These are phyloP conservation scores for Acrobasis suavella DNA, from an alignment of 2,888 invertebrate species.

Conservation along the genomic window DNA sequence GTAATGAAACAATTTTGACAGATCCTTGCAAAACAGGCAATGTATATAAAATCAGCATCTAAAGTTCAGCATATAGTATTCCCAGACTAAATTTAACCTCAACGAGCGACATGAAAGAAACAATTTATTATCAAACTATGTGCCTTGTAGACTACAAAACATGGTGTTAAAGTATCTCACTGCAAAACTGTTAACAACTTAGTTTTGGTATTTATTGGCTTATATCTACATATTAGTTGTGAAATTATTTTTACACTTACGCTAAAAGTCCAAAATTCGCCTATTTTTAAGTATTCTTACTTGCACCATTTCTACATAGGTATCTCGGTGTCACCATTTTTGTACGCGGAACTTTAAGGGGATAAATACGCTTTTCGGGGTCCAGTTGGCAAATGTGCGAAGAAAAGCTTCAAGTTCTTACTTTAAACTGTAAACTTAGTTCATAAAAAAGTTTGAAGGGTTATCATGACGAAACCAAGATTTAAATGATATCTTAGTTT, in stretches of 20 bases:
- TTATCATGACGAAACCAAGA: no score
- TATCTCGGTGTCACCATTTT: constrained; percentile 10
- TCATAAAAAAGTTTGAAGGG: no score
- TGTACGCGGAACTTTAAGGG: constrained; percentile 13
- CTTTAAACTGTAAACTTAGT: no score
- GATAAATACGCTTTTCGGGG: no score
- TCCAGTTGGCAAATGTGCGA: no score
- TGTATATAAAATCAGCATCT: no score
- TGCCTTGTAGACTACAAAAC: constrained; percentile 37
- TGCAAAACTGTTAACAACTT: constrained; percentile 45
- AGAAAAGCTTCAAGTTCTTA: no score
- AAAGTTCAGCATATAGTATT: no score
- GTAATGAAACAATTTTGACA: no score
- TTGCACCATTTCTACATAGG: constrained; percentile 21
- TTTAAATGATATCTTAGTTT: no score
- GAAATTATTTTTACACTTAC: constrained; percentile 31
- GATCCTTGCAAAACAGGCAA: no score
- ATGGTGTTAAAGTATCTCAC: constrained; percentile 22
- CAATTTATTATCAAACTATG: constrained; percentile 27
- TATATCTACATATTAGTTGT: constrained; percentile 37
- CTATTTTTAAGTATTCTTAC: constrained; percentile 11
- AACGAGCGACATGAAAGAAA: constrained; percentile 24
- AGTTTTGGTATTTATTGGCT: constrained; percentile 45
- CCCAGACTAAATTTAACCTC: constrained; percentile 4
- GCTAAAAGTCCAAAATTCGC: constrained; percentile 17